Percentiles rank a stretch among this genome's conserved stretches.
Evolutionary conservation across 2,797 vertebrate genomes (phyloP).

Genomic region (Hydrocynus forskahlii): DNA sequence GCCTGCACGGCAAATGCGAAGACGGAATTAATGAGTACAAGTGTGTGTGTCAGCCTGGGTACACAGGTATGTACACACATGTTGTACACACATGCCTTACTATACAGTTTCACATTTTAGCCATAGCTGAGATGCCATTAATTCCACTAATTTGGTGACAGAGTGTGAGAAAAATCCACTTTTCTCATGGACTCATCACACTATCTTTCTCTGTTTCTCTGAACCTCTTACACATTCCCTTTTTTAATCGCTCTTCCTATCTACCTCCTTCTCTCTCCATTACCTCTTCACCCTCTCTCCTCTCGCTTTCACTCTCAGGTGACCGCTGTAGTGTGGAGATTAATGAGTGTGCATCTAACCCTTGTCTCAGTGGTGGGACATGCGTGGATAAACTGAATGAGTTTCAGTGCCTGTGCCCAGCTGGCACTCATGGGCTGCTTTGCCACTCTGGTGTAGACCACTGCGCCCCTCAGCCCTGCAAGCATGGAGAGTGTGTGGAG

Average conservation of each 20-base stretch:
- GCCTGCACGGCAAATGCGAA: slow-evolving; percentile 84
- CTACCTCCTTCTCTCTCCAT: neutral
- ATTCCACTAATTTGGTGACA: neutral
- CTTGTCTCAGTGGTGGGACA: slow-evolving; percentile 89
- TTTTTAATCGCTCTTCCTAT: neutral
- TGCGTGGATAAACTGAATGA: slow-evolving; percentile 85
- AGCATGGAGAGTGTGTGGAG: slow-evolving; percentile 85
- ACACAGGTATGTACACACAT: slow-evolving; percentile 83
- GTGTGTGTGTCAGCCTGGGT: slow-evolving; percentile 88
- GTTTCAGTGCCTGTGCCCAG: slow-evolving; percentile 86
- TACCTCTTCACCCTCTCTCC: neutral
- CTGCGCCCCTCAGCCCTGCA: slow-evolving; percentile 85
- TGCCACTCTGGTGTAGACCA: slow-evolving; percentile 88
- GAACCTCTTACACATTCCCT: too few species aligned
- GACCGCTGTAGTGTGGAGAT: slow-evolving; percentile 85
- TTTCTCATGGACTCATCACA: neutral
- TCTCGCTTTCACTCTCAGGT: slow-evolving; percentile 68
- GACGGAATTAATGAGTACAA: slow-evolving; percentile 91
- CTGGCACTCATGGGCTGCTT: slow-evolving; percentile 84
- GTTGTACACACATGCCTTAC: slow-evolving; percentile 30
- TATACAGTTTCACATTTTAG: slow-evolving; percentile 16
- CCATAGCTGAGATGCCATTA: neutral
- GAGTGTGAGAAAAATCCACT: neutral
- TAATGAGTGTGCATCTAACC: slow-evolving; percentile 88
- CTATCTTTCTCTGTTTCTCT: neutral